phyloP scores from a whole-genome alignment of 2,797 vertebrate genomes.

The Pipistrellus nathusii region DNA sequence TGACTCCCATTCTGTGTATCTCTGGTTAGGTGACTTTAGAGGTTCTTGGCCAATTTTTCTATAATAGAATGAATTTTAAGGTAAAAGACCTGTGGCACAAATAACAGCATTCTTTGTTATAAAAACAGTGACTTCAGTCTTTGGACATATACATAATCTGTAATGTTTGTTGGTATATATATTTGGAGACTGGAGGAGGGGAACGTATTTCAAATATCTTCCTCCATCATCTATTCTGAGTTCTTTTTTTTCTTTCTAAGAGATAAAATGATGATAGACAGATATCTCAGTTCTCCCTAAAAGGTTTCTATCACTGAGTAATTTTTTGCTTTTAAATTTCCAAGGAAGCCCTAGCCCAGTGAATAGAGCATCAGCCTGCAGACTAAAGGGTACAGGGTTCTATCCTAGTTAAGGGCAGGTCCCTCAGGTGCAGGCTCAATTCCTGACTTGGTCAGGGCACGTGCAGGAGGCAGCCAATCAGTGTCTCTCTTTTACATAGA shows the following conservation, averaged over 20 bases:
- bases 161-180: background rate
- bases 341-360: background rate
- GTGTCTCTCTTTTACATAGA: too few species aligned
- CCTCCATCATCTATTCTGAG: background rate
- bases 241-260: background rate
- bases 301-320: background rate
- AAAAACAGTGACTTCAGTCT: background rate
- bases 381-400: too few species aligned
- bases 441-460: too few species aligned
- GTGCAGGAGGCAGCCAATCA: too few species aligned
- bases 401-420: too few species aligned
- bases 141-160: background rate
- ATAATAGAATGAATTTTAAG: conserved; percentile 19
- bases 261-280: background rate
- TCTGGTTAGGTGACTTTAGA: background rate
- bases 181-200: background rate
- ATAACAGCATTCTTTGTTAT: background rate
- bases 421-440: too few species aligned
- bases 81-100: background rate
- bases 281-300: background rate
- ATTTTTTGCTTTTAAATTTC: conserved; percentile 33
- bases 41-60: background rate
- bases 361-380: too few species aligned
- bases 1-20: background rate
- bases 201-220: background rate